phyloP scores from a whole-genome alignment of 2,888 invertebrate species.

The Drosophila neotestacea region DNA sequence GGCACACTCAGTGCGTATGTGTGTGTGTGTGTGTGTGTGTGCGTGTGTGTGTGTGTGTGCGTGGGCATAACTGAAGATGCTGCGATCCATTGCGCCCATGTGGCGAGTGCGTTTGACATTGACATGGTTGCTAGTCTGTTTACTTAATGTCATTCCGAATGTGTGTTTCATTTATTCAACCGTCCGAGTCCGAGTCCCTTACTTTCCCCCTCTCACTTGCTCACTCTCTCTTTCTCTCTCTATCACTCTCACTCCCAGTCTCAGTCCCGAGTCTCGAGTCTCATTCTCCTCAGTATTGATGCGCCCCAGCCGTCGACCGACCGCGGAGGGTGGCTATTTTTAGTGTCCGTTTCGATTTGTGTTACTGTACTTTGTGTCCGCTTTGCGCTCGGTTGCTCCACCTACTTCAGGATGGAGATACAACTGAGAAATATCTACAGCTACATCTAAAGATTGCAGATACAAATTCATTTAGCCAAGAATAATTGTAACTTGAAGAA shows the following conservation, averaged over 20 bases:
- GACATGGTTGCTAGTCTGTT: constrained; percentile 76
- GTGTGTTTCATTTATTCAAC: constrained; percentile 67
- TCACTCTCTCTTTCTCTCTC: not conserved
- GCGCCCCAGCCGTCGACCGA: constrained; percentile 67
- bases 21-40: constrained; percentile 13
- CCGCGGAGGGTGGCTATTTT: constrained; percentile 82
- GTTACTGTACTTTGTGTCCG: constrained; percentile 72
- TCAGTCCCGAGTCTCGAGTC: constrained; percentile 6
- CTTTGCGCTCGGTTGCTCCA: constrained; percentile 19
- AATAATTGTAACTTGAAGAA: no score
- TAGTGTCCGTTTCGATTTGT: constrained; percentile 81
- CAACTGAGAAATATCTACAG: constrained; percentile 2
- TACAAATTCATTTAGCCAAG: not conserved
- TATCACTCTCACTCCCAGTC: not conserved
- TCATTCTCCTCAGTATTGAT: constrained; percentile 53
- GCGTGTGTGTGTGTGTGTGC: constrained; percentile 13
- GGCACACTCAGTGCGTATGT: constrained; percentile 19
- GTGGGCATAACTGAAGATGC: constrained; percentile 32
- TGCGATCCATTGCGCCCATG: constrained; percentile 45
- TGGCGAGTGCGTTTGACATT: constrained; percentile 78
- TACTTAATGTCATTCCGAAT: constrained; percentile 75
- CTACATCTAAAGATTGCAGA: not conserved
- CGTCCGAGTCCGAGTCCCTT: constrained; percentile 58
- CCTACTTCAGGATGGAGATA: constrained; percentile 9
- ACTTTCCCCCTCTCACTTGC: no score